Base-by-base conservation (phyloP, 2,888 invertebrate species). In the Eilema depressum region DNA sequence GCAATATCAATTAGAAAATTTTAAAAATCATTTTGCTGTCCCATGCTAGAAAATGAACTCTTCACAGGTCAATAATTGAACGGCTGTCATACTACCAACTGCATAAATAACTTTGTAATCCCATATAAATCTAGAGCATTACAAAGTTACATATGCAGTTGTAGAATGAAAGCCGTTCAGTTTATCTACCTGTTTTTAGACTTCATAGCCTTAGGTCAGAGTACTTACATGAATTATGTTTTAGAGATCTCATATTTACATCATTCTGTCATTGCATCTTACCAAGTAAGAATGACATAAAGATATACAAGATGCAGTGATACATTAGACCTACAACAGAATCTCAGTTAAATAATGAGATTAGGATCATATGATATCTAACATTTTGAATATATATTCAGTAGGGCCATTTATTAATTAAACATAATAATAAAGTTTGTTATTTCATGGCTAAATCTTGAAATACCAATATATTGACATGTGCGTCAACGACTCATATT, bases 271-370 rank as follows among this genome's bases (percentile, higher is more conserved):
- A n/a, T 8, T 53, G n/a, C 53, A n/a, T 0, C n/a, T 53, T 53
- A 53, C 47, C 41, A 17, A 41, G 47, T 47, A 47, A 47, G 47
- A 47, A 7, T 20, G 47, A 47, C 53, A 53, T 17, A 41, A 20
- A 20, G 20, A 47, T 47, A 47, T 47, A 47, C 47, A 47, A 47
- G 47, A 47, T 53, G 53, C 53, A 8, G n/a, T n/a, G n/a, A 53
- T 2, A n/a, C 20, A 20, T 20, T 47, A 7, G 47, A 47, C 5
- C 20, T 47, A 53, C 8, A 53, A 53, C n/a, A 53, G n/a, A 47
- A 53, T 53, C n/a, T n/a, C 53, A n/a, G 53, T 53, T 10, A 53
- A 53, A 53, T 53, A 53, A 53, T 53, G 53, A 53, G 41, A 41
- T 17, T 17, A 17, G 17, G 5, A 17, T 41, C 5, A 37, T 14